These are phyloP conservation scores for Cosmia pyralina DNA, from an alignment of 2,888 invertebrate genomes.

Conservation along the genomic window DNA sequence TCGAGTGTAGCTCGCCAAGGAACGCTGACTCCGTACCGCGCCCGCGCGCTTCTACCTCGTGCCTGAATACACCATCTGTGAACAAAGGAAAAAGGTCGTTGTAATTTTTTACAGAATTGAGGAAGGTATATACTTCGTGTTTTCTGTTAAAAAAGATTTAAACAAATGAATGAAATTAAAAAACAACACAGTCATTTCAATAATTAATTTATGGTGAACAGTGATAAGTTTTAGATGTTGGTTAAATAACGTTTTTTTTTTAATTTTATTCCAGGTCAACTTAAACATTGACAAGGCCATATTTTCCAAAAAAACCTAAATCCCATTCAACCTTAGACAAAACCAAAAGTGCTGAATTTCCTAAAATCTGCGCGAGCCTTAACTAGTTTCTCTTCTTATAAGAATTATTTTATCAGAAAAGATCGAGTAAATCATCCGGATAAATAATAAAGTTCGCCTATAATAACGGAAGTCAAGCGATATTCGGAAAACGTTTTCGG, in stretches of 20 bases:
- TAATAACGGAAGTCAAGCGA: constrained; percentile 38
- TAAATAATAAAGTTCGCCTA: constrained; percentile 38
- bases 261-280: neutral
- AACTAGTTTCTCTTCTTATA: constrained; percentile 1
- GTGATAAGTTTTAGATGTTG: neutral
- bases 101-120: neutral
- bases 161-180: neutral
- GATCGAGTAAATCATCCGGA: constrained; percentile 16
- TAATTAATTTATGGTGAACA: neutral
- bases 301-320: neutral
- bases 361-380: neutral
- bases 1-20: constrained; percentile 85
- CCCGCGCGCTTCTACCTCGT: constrained; percentile 88
- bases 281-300: neutral
- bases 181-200: neutral
- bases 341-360: neutral
- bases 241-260: neutral
- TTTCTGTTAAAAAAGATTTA: neutral
- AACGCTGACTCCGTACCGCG: constrained; percentile 88
- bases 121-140: neutral
- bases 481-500: constrained; percentile 40
- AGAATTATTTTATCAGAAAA: constrained; percentile 22
- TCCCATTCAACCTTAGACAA: neutral
- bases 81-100: constrained; percentile 50
- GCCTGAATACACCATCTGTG: constrained; percentile 83